Conservation (phyloP, 2,797 vertebrate genomes). For the Bovichtus variegatus region DNA sequence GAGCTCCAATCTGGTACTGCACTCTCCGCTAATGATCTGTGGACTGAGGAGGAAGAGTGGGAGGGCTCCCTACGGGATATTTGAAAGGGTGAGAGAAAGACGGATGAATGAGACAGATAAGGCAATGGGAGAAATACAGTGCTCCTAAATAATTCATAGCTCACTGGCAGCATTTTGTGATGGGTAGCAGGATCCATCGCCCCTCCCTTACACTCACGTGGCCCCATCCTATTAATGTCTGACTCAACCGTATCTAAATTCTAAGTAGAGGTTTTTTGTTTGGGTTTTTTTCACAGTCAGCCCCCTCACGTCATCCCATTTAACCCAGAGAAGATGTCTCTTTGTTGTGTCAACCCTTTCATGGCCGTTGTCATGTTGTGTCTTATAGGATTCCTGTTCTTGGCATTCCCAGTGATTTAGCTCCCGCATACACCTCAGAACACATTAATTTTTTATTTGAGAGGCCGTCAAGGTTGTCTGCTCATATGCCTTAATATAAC, state of each 20-base stretch:
- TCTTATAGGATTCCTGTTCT: slow-evolving; percentile 46
- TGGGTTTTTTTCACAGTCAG: slow-evolving; percentile 14
- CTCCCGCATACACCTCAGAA: slow-evolving; percentile 29
- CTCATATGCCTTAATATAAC: slow-evolving; percentile 58
- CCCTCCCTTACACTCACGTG: slow-evolving; percentile 41
- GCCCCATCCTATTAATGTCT: slow-evolving; percentile 56
- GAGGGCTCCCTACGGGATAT: slow-evolving; percentile 64
- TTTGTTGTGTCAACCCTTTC: slow-evolving; percentile 74
- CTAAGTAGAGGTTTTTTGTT: slow-evolving; percentile 49
- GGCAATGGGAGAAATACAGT: slow-evolving; percentile 52
- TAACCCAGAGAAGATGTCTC: slow-evolving; percentile 63
- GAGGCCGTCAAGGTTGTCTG: slow-evolving; percentile 59
- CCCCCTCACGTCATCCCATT: slow-evolving; percentile 60
- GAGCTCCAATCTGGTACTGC: slow-evolving; percentile 67
- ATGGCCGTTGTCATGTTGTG: slow-evolving; percentile 54
- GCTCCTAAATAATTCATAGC: slow-evolving; percentile 79
- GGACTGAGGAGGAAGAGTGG: slow-evolving; percentile 63
- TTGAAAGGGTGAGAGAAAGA: slow-evolving; percentile 65
- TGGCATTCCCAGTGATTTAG: slow-evolving; percentile 47
- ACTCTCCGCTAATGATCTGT: slow-evolving; percentile 81
- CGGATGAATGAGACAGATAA: slow-evolving; percentile 70
- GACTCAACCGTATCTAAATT: slow-evolving; percentile 70
- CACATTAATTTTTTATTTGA: slow-evolving; percentile 54
- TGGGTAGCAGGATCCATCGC: slow-evolving; percentile 44
- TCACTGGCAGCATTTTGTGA: slow-evolving; percentile 56